phyloP scores from a whole-genome alignment of 1,140 invertebrate genomes.

The Halesus radiatus region DNA sequence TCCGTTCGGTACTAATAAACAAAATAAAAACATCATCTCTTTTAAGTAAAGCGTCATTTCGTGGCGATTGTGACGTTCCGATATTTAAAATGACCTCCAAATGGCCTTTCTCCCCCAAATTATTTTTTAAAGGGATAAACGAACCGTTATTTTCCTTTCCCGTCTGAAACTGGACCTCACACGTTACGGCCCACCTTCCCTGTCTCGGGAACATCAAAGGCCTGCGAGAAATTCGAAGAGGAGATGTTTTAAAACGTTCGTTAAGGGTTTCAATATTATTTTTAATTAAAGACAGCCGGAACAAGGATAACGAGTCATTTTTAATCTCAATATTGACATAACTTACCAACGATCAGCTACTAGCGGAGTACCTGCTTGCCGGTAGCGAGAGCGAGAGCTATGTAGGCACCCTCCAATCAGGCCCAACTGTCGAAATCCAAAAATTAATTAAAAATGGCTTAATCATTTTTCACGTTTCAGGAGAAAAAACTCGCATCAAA shows the following conservation, averaged over 20 bases:
- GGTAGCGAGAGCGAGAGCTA: too few species aligned
- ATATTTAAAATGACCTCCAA: too few species aligned
- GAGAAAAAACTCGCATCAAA: too few species aligned
- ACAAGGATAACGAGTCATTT: slow-evolving; percentile 23
- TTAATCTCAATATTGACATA: slow-evolving; percentile 35
- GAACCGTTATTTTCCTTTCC: background rate
- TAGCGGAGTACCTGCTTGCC: too few species aligned
- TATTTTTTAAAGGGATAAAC: background rate
- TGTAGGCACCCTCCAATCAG: background rate
- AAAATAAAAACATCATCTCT: too few species aligned
- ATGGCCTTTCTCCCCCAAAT: too few species aligned
- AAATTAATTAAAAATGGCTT: slow-evolving; percentile 24
- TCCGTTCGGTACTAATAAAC: too few species aligned
- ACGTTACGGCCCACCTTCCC: background rate
- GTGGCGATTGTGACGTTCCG: too few species aligned
- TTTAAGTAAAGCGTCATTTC: too few species aligned
- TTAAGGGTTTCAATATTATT: slow-evolving; percentile 34
- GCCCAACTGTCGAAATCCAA: background rate
- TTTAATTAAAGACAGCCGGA: slow-evolving; percentile 24
- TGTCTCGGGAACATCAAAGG: background rate
- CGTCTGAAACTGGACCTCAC: slow-evolving; percentile 5
- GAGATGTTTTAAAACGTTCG: slow-evolving; percentile 28
- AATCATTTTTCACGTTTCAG: background rate
- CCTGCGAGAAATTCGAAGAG: background rate
- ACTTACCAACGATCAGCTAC: background rate